Percentiles rank a stretch among this genome's conserved stretches.
phyloP scores from a whole-genome alignment of 1,140 invertebrate species.

The Halesus radiatus region DNA sequence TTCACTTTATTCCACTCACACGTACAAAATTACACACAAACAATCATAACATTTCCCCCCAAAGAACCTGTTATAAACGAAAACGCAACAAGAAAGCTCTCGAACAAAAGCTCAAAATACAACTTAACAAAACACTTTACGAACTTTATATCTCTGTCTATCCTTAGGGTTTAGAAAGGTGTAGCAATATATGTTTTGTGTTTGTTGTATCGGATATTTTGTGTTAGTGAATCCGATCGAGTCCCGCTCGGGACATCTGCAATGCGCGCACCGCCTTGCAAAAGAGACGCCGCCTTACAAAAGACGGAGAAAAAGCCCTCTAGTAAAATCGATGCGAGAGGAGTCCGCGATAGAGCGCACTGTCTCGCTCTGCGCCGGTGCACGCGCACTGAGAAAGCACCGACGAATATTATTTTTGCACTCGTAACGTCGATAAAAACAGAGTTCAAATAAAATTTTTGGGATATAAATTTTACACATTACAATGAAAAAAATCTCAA shows the following conservation, averaged over 20 bases:
- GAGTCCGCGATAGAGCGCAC: conserved; percentile 31
- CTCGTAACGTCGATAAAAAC: no score
- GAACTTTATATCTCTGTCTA: not conserved
- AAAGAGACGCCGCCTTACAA: conserved; percentile 20
- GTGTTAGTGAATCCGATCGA: not conserved
- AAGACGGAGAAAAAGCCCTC: conserved; percentile 58
- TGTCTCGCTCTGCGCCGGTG: conserved; percentile 61
- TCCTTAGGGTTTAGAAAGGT: not conserved
- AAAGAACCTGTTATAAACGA: not conserved
- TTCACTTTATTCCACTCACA: no score
- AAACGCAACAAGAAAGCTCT: not conserved
- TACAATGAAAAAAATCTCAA: no score
- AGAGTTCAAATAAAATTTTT: no score
- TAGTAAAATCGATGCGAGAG: conserved; percentile 65
- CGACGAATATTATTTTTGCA: conserved; percentile 6
- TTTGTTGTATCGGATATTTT: not conserved
- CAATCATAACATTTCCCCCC: no score
- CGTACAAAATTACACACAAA: no score
- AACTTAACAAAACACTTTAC: not conserved
- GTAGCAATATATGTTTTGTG: not conserved
- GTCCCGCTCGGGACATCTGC: conserved; percentile 60
- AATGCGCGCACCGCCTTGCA: conserved; percentile 59
- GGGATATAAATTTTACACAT: no score
- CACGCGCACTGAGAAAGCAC: conserved; percentile 59
- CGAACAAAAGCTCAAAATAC: not conserved